Evolutionary conservation across 2,888 invertebrate genomes (phyloP), one percentile per base, ranked within the genome.

Genomic region (Chydorus sphaericus): DNA sequence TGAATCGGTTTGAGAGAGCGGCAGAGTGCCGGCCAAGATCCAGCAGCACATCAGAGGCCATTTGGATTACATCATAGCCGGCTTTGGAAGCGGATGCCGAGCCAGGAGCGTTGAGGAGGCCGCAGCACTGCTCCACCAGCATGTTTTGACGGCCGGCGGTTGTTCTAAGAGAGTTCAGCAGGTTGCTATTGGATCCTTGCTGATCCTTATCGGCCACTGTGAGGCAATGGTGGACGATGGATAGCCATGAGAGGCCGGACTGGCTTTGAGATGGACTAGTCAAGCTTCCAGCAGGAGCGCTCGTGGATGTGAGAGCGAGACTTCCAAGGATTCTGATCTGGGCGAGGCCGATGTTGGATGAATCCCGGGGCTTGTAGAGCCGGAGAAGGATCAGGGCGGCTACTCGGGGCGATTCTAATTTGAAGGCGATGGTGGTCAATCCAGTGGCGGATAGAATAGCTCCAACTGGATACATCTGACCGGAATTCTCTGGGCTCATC

Each of bases 371-470:
- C 67, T 87, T 85, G 69, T 86, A 88, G 23, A 83, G 70, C 30
- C 82, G 73, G 8, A 89, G 73, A 55, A 89, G 80, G 57, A 93
- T 83, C 39, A 83, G 82, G 58, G 85, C 86, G 39, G 86, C 88
- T 16, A 92, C 85, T 70, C 90, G 83, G 2, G 91, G 87, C 59
- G 83, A 80, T 3, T 85, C 80, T 16, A 92, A 74, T 63, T 83
- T 85, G 23, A 92, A 76, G 54, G 86, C 81, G 67, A 93, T 90
- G 68, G 82, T 85, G 1, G 89, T 87, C 73, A 88, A 79, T 57
- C 92, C 91, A 59, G 86, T 84, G 3, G 91, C 91, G 61, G 82
- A 80, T 68, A 89, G 78, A 1, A 91, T 91, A 23, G 88, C 82
- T 60, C 88, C 85, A 29, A 90, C 79, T 3, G 92, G 90, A 3